Percentiles rank a stretch among this genome's conserved stretches.
Conservation (phyloP, 2,797 vertebrate species). For the Bradypus variegatus region DNA sequence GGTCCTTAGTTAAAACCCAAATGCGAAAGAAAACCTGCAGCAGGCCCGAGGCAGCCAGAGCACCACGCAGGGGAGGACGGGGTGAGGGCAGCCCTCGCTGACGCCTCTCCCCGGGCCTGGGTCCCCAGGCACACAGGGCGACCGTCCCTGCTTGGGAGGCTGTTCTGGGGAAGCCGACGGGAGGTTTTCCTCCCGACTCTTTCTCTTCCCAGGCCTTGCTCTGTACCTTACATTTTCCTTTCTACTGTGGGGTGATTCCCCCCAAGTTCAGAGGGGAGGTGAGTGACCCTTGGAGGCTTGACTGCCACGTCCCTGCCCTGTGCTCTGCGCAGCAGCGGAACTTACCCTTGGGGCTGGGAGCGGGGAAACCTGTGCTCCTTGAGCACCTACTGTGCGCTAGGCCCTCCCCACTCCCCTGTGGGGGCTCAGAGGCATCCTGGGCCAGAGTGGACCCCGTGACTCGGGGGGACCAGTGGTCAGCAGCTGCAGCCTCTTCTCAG, state of each 20-base stretch:
- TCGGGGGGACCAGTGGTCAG: neutral
- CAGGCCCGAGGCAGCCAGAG: neutral
- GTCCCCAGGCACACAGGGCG: no score
- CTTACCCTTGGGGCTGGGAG: neutral
- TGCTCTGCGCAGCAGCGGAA: neutral
- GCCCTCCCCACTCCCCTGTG: no score
- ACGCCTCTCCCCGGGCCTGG: no score
- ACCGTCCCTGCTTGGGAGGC: no score
- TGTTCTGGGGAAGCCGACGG: no score
- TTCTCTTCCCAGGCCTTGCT: conserved; percentile 81
- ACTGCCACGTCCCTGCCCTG: neutral
- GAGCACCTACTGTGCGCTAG: neutral
- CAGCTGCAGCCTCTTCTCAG: rapidly evolving
- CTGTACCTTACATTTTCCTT: conserved; percentile 87
- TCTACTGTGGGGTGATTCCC: conserved; percentile 91
- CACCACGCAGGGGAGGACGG: no score
- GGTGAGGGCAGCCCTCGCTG: no score
- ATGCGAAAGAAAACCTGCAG: no score
- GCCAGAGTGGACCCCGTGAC: neutral
- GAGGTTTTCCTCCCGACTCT: rapidly evolving
- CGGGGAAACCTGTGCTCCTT: neutral
- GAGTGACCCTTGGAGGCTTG: conserved; percentile 62
- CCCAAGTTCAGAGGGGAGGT: conserved; percentile 90
- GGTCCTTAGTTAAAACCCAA: neutral
- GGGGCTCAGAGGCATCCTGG: neutral